phyloP scores from a whole-genome alignment of 2,888 invertebrate genomes.

The Hypena proboscidalis region DNA sequence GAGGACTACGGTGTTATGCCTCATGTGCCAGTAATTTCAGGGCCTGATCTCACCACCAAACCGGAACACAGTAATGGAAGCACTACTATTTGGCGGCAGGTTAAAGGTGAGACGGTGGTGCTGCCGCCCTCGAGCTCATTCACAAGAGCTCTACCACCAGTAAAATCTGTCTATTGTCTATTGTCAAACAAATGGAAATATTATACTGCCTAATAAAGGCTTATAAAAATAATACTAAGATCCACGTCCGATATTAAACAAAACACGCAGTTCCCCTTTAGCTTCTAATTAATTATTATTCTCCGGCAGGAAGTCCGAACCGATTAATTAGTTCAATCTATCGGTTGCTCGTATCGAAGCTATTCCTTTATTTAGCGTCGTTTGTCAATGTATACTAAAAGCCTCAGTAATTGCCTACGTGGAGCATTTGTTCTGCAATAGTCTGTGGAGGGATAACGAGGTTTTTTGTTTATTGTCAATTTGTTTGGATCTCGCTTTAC shows the following conservation, averaged over 20 bases:
- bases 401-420: constrained; percentile 36
- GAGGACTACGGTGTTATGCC: no score
- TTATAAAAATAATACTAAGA: not conserved
- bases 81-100: no score
- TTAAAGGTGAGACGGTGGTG: no score
- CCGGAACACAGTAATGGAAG: no score
- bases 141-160: no score
- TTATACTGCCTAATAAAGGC: not conserved
- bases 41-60: no score
- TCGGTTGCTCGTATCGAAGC: constrained; percentile 39
- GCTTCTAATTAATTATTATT: constrained; percentile 24
- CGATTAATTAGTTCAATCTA: constrained; percentile 40
- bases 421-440: constrained; percentile 13
- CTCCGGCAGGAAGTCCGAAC: constrained; percentile 14
- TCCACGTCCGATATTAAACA: constrained; percentile 1
- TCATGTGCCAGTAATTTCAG: no score
- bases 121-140: no score
- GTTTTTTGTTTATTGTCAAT: not conserved
- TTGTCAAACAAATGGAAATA: no score
- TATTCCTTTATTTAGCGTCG: constrained; percentile 52
- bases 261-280: constrained; percentile 5
- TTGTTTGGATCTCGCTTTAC: no score
- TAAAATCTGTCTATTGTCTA: no score
- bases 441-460: not conserved
- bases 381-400: constrained; percentile 48